A percentile compares a stretch with the other conserved stretches of the same genome.
phyloP scores from a whole-genome alignment of 2,797 vertebrate genomes.

The Hybognathus amarus region DNA sequence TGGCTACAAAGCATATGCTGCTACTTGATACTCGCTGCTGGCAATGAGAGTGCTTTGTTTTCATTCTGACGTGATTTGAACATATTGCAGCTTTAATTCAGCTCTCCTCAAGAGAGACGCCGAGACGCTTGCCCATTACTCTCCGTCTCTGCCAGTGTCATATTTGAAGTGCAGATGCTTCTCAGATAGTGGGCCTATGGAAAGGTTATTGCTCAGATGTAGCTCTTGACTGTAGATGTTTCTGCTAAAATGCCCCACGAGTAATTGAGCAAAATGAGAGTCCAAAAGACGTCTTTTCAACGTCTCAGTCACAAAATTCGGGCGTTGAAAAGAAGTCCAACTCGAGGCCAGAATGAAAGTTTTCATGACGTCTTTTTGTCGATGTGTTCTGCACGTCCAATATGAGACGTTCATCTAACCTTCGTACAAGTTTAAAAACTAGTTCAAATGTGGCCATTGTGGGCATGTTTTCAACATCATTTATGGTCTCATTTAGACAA shows the following conservation, averaged over 20 bases:
- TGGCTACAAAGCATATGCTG: conserved; percentile 40
- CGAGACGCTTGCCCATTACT: background rate
- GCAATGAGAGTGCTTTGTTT: conserved; percentile 32
- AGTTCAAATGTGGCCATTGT: too few relatives aligned
- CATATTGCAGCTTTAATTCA: conserved; percentile 45
- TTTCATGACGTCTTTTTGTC: too few relatives aligned
- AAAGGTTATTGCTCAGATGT: background rate
- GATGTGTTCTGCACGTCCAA: too few relatives aligned
- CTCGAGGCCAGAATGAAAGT: too few relatives aligned
- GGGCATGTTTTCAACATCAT: too few relatives aligned
- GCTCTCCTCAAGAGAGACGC: conserved; percentile 14
- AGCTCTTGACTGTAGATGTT: background rate
- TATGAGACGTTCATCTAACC: too few relatives aligned
- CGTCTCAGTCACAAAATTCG: too few relatives aligned
- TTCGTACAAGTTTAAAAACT: too few relatives aligned
- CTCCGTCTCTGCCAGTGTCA: background rate
- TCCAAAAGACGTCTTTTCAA: too few relatives aligned
- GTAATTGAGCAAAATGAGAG: too few relatives aligned
- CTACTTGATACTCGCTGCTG: conserved; percentile 38
- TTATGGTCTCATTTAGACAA: too few relatives aligned
- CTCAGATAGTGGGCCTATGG: background rate
- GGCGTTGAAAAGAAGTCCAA: too few relatives aligned
- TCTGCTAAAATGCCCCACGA: conserved; percentile 2
- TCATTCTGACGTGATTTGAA: conserved; percentile 1
- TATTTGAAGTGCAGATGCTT: background rate